These are phyloP conservation scores for Scatophagus argus DNA, from an alignment of 2,113 vertebrate genomes.

Conservation along the genomic window DNA sequence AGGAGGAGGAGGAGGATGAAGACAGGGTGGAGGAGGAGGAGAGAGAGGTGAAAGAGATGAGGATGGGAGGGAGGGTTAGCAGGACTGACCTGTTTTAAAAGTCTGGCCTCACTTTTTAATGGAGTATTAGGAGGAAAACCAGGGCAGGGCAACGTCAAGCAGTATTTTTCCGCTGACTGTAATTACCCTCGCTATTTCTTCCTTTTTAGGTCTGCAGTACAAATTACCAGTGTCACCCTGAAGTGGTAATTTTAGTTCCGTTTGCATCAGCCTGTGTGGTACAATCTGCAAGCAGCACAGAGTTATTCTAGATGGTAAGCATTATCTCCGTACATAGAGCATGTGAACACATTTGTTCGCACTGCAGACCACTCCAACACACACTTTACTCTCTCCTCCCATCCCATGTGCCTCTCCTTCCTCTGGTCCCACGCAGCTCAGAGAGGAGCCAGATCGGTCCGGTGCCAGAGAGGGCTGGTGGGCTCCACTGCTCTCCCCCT, in stretches of 20 bases:
- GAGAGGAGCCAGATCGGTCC: constrained; percentile 67
- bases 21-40: constrained; percentile 21
- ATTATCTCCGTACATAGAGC: constrained; percentile 54
- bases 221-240: constrained; percentile 81
- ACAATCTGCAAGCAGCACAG: constrained; percentile 63
- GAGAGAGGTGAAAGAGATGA: constrained; percentile 37
- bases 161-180: constrained; percentile 80
- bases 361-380: constrained; percentile 31
- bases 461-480: constrained; percentile 72
- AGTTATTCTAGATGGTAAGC: constrained; percentile 66
- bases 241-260: constrained; percentile 79
- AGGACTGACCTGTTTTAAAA: constrained; percentile 84
- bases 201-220: constrained; percentile 79
- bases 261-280: constrained; percentile 79
- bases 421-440: constrained; percentile 55
- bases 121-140: constrained; percentile 77
- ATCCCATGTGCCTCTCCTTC: constrained; percentile 56
- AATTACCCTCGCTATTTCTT: constrained; percentile 75
- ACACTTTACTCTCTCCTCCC: constrained; percentile 40
- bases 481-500: constrained; percentile 51
- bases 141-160: constrained; percentile 81
- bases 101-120: constrained; percentile 79
- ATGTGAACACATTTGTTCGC: constrained; percentile 58
- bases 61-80: constrained; percentile 61
- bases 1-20: constrained; percentile 52